These are phyloP conservation scores for Drosophila orosa DNA, from an alignment of 1,140 invertebrate genomes.

Conservation along the genomic window DNA sequence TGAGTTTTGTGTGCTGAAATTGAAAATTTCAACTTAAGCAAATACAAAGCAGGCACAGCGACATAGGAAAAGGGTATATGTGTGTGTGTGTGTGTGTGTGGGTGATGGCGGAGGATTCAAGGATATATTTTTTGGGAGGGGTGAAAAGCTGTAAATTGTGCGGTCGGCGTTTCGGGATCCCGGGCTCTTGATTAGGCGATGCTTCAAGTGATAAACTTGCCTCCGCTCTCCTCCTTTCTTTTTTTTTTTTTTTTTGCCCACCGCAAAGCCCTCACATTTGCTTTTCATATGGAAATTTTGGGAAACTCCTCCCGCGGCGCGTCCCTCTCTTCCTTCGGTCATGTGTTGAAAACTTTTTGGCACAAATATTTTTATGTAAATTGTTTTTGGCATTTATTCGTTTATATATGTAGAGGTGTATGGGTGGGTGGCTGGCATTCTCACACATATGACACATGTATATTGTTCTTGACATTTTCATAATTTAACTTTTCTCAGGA, in stretches of 20 bases:
- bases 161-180: slow-evolving; percentile 71
- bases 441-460: slow-evolving; percentile 23
- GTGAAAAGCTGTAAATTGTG: slow-evolving; percentile 74
- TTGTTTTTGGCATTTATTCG: slow-evolving; percentile 78
- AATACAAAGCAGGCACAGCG: slow-evolving; percentile 30
- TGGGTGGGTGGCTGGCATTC: slow-evolving; percentile 6
- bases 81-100: not conserved
- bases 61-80: not conserved
- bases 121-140: slow-evolving; percentile 5
- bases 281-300: slow-evolving; percentile 77
- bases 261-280: slow-evolving; percentile 29
- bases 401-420: slow-evolving; percentile 55
- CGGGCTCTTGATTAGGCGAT: slow-evolving; percentile 77
- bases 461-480: slow-evolving; percentile 69
- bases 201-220: slow-evolving; percentile 78
- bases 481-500: slow-evolving; percentile 69
- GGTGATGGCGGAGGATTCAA: not conserved
- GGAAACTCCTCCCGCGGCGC: slow-evolving; percentile 2
- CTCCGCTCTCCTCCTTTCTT: not conserved
- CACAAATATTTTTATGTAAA: slow-evolving; percentile 81
- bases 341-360: slow-evolving; percentile 68
- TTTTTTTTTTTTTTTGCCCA: slow-evolving; percentile 21
- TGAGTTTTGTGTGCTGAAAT: slow-evolving; percentile 51
- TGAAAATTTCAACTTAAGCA: slow-evolving; percentile 51
- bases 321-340: not conserved